Evolutionary conservation across 2,888 invertebrate genomes (phyloP).

Genomic region (Cheilosia vulpina): DNA sequence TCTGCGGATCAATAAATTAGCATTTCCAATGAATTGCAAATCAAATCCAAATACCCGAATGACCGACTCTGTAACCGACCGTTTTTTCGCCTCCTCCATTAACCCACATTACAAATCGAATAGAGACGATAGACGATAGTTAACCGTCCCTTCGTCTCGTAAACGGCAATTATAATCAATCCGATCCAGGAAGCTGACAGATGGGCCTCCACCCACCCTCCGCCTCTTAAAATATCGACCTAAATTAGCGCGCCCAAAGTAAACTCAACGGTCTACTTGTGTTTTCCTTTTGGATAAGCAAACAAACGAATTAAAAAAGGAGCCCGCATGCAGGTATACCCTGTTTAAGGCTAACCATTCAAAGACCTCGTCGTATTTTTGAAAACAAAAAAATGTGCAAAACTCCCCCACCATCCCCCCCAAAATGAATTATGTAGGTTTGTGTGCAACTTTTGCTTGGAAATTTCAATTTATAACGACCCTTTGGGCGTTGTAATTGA

Average conservation of each 20-base stretch:
- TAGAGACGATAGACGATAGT: neutral
- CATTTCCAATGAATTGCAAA: slow-evolving; percentile 43
- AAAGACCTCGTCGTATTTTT: slow-evolving; percentile 29
- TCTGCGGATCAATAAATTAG: slow-evolving; percentile 6
- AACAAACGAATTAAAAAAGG: slow-evolving; percentile 65
- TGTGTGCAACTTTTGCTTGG: slow-evolving; percentile 67
- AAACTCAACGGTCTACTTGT: slow-evolving; percentile 57
- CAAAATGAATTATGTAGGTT: slow-evolving; percentile 67
- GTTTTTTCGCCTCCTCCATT: slow-evolving; percentile 1
- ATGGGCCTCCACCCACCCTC: neutral
- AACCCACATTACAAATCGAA: slow-evolving; percentile 34
- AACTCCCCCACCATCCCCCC: slow-evolving; percentile 1
- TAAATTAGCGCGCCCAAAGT: slow-evolving; percentile 59
- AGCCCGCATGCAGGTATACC: slow-evolving; percentile 50
- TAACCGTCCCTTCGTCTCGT: slow-evolving; percentile 25
- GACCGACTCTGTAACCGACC: slow-evolving; percentile 9
- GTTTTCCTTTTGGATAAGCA: slow-evolving; percentile 71
- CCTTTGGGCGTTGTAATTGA: slow-evolving; percentile 75
- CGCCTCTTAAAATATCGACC: slow-evolving; percentile 57
- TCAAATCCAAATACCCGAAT: slow-evolving; percentile 45
- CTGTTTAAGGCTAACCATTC: slow-evolving; percentile 29
- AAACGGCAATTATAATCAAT: slow-evolving; percentile 67
- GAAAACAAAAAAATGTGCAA: neutral
- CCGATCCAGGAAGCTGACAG: slow-evolving; percentile 17
- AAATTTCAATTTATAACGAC: slow-evolving; percentile 76